Conservation (phyloP, 1,140 invertebrate species). For the Lepidotrigona ventralis region DNA sequence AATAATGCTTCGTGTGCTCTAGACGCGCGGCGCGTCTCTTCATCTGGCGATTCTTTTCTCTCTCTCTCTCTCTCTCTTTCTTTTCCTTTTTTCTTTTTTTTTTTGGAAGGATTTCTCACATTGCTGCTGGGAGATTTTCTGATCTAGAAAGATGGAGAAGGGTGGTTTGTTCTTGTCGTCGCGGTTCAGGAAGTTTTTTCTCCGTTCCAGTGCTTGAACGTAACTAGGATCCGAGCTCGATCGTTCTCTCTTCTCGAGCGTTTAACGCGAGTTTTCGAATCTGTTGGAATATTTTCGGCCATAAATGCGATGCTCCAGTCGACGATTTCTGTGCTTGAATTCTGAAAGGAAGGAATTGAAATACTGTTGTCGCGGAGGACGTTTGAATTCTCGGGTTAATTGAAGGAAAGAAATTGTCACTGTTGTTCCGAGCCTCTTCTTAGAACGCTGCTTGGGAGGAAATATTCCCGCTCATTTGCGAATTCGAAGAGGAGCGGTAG, state of each 20-base stretch:
- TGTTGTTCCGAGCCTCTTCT: too few species aligned
- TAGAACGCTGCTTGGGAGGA: too few species aligned
- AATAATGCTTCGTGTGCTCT: conserved; percentile 9
- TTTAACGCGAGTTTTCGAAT: neutral
- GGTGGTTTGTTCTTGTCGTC: neutral
- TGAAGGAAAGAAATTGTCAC: too few species aligned
- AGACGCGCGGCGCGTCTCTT: neutral
- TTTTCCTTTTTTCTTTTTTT: neutral
- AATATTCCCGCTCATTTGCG: too few species aligned
- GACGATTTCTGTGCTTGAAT: too few species aligned
- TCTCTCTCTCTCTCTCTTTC: neutral
- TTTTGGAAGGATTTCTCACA: neutral
- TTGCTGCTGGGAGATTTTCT: neutral
- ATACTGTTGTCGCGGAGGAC: too few species aligned
- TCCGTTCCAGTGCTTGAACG: neutral
- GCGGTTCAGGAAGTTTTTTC: neutral
- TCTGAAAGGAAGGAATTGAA: too few species aligned
- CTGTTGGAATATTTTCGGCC: too few species aligned
- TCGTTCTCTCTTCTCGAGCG: neutral
- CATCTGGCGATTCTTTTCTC: neutral
- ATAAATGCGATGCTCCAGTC: too few species aligned
- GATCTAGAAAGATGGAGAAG: neutral
- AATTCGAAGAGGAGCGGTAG: too few species aligned
- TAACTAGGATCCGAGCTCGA: neutral
- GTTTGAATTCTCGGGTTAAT: too few species aligned